Conservation (phyloP, 1,140 invertebrate species). For the silkworm (Bombyx mori) region ASM3026992v2 NC_085117.1:18966001-18966500, state of each 20-base stretch:
- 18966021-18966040: no score
- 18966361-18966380: constrained; percentile 36
- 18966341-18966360: constrained; percentile 31
- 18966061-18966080: no score
- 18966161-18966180: not conserved
- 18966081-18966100: no score
- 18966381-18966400: constrained; percentile 27
- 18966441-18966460: no score
- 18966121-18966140: constrained; percentile 4
- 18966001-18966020: no score
- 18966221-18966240: constrained; percentile 5
- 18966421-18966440: no score
- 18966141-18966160: constrained; percentile 3
- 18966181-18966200: constrained; percentile 4
- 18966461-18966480: no score
- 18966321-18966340: constrained; percentile 28
- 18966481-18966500: no score
- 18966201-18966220: constrained; percentile 5
- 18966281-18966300: not conserved
- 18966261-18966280: not conserved
- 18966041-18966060: no score
- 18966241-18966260: not conserved
- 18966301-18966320: constrained; percentile 38
- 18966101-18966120: no score
- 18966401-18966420: constrained; percentile 15